Evolutionary conservation across 2,113 vertebrate genomes (phyloP).

Genomic region (Oncorhynchus keta): DNA sequence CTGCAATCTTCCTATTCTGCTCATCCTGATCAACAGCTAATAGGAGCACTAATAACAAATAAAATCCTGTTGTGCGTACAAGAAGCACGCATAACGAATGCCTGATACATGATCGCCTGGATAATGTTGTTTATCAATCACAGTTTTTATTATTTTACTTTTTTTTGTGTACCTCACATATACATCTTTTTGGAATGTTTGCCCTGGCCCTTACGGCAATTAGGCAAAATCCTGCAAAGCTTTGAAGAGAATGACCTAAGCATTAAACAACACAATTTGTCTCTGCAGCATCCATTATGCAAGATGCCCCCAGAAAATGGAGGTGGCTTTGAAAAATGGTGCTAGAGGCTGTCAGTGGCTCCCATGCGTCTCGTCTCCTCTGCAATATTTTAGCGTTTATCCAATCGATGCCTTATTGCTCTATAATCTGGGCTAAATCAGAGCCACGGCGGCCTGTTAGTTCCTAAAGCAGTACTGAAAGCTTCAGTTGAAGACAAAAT

Average conservation of each 20-base stretch:
- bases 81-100: too few species aligned
- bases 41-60: not conserved
- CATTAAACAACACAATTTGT: slow-evolving; percentile 39
- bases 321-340: slow-evolving; percentile 40
- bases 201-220: slow-evolving; percentile 31
- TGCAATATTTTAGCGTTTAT: slow-evolving; percentile 45
- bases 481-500: not conserved
- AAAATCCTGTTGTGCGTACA: not conserved
- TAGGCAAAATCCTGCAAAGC: slow-evolving; percentile 26
- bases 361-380: slow-evolving; percentile 9
- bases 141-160: slow-evolving; percentile 18
- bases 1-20: too few species aligned
- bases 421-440: slow-evolving; percentile 47
- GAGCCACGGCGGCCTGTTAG: slow-evolving; percentile 25
- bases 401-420: slow-evolving; percentile 43
- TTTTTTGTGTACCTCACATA: slow-evolving; percentile 4
- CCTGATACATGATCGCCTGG: not conserved
- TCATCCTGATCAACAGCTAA: not conserved
- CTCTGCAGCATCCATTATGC: slow-evolving; percentile 35
- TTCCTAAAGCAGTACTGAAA: slow-evolving; percentile 34
- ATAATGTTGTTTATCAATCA: slow-evolving; percentile 3
- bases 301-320: slow-evolving; percentile 32
- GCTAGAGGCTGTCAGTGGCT: slow-evolving; percentile 32
- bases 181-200: slow-evolving; percentile 22
- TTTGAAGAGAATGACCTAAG: slow-evolving; percentile 24